Base-by-base conservation (phyloP, 2,113 vertebrate genomes). In the Notothenia rossii region DNA sequence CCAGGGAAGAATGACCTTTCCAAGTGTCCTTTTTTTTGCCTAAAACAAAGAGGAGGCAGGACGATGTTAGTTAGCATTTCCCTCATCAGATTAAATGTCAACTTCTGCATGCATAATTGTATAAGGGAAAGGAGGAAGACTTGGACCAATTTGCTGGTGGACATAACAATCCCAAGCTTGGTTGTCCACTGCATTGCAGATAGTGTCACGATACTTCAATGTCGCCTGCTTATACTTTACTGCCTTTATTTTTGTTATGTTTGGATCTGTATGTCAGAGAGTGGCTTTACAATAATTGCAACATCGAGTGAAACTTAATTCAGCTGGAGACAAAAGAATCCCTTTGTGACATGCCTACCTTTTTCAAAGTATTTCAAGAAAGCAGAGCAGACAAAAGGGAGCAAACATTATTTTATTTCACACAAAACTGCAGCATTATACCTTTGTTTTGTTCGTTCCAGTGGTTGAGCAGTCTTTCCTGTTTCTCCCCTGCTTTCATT, bases 11-110 rank as follows among this genome's bases (percentile, higher is more conserved):
- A 73, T 91, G 94, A 94, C 93, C 93, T 94, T 94, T 94, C 63
- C 77, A 87, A 88, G 87, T 88, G 86, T 89, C 88, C 86, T 88
- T 83, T 73, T 90, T 90, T 90, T 84, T 54, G 80, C 85, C 89
- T 92, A 77, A 94, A 92, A 93, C 92, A 91, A 91, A 90, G 82
- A 83, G 49, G 78, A 56, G 88, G 87, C 80, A 89, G 91, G 81
- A 90, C 67, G 83, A 93, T 89, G 88, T 92, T 93, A 89, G 77
- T 91, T 92, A 90, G 88, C 91, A 89, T 93, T 91, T 86, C 76
- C 80, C 75, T 84, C 84, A 89, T 91, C 90, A 76, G 82, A 93
- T 91, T 90, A 93, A 93, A 93, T 94, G 92, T 91, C 93, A 94
- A 75, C 79, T 78, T 86, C 88, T 90, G 92, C 92, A 94, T 95